These are phyloP conservation scores for Orientallactaga bullata DNA, from an alignment of 2,113 vertebrate species.

Conservation along the genomic window DNA sequence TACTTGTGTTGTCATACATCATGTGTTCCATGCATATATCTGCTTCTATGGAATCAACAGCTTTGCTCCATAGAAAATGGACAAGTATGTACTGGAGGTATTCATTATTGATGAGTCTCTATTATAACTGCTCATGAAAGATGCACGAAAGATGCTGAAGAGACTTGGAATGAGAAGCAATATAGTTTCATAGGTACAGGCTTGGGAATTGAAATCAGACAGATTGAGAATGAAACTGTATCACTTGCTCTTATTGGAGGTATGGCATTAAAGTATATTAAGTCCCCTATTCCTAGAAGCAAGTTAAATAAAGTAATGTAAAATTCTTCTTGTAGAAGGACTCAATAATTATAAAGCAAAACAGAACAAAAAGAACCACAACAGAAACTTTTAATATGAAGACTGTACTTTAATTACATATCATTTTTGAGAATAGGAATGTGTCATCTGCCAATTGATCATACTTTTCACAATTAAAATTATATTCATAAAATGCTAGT, in stretches of 20 bases:
- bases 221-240: not conserved
- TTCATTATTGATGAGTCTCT: not conserved
- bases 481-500: not conserved
- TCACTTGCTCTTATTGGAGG: not conserved
- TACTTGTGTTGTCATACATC: not conserved
- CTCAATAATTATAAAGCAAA: not conserved
- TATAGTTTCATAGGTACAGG: not conserved
- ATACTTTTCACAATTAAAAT: not conserved
- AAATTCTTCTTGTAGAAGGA: not conserved
- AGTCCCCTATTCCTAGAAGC: not conserved
- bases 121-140: not conserved
- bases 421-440: not conserved
- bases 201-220: not conserved
- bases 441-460: not conserved
- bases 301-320: not conserved
- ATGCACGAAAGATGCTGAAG: not conserved
- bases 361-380: not conserved
- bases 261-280: not conserved
- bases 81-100: not conserved
- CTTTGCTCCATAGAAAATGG: not conserved
- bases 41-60: not conserved
- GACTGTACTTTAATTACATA: not conserved
- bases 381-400: not conserved
- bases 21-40: not conserved
- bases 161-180: not conserved